These are phyloP conservation scores for Amiota minor DNA, from an alignment of 2,888 invertebrate genomes.

Conservation along the genomic window DNA sequence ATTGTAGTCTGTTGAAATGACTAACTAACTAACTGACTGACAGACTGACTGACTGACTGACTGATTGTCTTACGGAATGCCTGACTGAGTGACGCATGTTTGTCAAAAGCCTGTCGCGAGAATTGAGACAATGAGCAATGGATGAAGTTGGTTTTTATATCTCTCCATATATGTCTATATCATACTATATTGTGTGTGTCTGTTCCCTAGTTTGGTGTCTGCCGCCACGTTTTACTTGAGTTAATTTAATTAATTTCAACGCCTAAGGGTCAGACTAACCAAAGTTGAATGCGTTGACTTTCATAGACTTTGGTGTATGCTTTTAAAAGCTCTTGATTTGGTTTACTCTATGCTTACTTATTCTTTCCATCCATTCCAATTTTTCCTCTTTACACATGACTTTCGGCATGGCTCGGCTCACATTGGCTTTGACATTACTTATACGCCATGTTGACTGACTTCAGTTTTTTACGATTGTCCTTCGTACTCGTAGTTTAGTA, in stretches of 20 bases:
- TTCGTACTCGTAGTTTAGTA: too few relatives aligned
- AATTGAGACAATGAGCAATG: not conserved
- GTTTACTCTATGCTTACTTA: not conserved
- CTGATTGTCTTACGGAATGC: not conserved
- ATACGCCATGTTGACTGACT: conserved; percentile 27
- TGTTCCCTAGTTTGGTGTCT: conserved; percentile 51
- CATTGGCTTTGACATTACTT: not conserved
- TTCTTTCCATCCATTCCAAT: too few relatives aligned
- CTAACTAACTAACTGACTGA: not conserved
- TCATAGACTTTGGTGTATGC: conserved; percentile 11
- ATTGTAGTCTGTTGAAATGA: not conserved
- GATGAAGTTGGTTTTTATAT: not conserved
- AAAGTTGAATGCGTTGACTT: conserved; percentile 18
- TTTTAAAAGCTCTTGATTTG: not conserved
- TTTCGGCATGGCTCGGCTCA: not conserved
- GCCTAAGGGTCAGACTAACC: conserved; percentile 51
- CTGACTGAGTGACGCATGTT: not conserved
- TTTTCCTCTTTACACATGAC: not conserved
- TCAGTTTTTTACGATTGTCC: conserved; percentile 3
- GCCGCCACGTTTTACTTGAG: conserved; percentile 65
- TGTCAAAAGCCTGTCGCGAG: conserved; percentile 4
- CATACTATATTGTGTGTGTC: conserved; percentile 12
- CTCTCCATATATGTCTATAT: not conserved
- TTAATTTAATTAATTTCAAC: conserved; percentile 65
- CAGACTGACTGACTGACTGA: not conserved